Base-by-base conservation (phyloP, 2,888 invertebrate genomes). In the Platypus cylindrus region DNA sequence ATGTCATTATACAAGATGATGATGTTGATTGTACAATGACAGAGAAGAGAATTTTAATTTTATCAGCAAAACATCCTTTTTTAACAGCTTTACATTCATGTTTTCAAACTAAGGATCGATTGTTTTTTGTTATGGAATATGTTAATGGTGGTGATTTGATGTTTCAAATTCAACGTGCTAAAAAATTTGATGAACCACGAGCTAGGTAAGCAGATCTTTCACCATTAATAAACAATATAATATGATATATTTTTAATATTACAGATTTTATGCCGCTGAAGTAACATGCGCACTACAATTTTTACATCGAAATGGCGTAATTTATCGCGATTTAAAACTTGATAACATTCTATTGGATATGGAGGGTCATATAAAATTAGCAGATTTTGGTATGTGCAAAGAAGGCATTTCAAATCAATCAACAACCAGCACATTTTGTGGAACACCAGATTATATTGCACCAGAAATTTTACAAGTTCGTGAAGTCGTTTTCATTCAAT, bases 41-140 rank as follows among this genome's bases (percentile, higher is more conserved):
- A 41, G 97, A 97, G 66, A 94, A 95, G 59, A 75, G 95, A 55
- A 95, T 97, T 60, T 71, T 97, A 53, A 89, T 91, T 33, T 70
- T 97, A 56, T 91, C 95, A n/a, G 95, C 95, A 43, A 84, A 83
- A 45, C 97, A 97, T 68, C 97, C 97, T 36, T 97, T 97, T 70
- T 77, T 97, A 45, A 95, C 95, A 45, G 94, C 94, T 52, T 73
- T 97, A 53, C 89, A 91, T 71, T 91, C 84, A 57, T 93, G 90
- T 68, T 97, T 94, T 72, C 97, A 97, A 67, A 97, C 95, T 36
- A 75, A 78, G 60, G 79, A 79, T 52, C 49, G 61, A 8, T 71
- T 98, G 47, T 97, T 95, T 73, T 97, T 98, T 67, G 94, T 97
- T 46, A 98, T 98, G 97, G 97, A 97, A 67, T 97, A 95, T 65